phyloP scores from a whole-genome alignment of 1,140 invertebrate species.

The Nephotettix cincticeps region DNA sequence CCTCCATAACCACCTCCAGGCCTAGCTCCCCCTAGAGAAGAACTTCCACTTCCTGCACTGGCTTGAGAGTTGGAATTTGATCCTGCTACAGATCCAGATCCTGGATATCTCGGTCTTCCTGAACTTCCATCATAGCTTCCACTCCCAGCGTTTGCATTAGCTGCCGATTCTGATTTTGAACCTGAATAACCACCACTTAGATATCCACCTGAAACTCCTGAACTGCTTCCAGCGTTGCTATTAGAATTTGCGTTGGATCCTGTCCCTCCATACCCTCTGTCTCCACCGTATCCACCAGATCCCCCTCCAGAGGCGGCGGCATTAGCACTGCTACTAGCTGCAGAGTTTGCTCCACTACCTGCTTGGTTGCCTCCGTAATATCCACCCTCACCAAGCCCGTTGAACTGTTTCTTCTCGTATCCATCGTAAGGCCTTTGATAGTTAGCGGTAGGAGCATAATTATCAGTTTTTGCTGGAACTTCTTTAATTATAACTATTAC shows the following conservation, averaged over 20 bases:
- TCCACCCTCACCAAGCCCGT: not conserved
- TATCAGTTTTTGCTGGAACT: not conserved
- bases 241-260: not conserved
- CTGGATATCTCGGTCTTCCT: not conserved
- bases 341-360: not conserved
- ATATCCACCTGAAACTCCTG: conserved; percentile 4
- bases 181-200: conserved; percentile 10
- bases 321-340: not conserved
- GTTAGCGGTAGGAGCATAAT: not conserved
- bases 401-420: too few relatives aligned
- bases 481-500: not conserved
- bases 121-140: not conserved
- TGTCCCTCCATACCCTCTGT: conserved; percentile 4
- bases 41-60: not conserved
- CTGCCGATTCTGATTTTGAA: not conserved
- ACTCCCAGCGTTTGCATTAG: not conserved
- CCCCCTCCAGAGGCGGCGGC: not conserved
- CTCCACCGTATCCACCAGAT: conserved; percentile 7
- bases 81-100: too few relatives aligned
- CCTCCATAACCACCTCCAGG: not conserved
- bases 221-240: not conserved
- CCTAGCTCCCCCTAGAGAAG: not conserved
- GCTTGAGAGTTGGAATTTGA: too few relatives aligned
- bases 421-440: not conserved
- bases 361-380: not conserved